Base-by-base conservation (phyloP, 2,888 invertebrate genomes). In the Meganola albula region DNA sequence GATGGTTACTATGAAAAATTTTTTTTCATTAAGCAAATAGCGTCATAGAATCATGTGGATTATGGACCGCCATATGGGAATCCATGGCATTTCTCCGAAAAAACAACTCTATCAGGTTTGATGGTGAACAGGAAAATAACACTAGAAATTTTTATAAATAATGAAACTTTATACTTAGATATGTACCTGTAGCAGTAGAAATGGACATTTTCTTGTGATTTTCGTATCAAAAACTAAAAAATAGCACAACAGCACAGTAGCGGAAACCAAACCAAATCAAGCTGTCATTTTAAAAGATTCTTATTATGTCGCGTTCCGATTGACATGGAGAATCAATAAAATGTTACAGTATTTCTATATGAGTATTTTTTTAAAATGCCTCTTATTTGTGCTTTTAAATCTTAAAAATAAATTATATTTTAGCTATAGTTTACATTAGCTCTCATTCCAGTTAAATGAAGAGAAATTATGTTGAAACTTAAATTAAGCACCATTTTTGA, bases 261-360 rank as follows among this genome's bases (percentile, higher is more conserved):
- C 83, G 83, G 84, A 84, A 83, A 84, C 84, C 83, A 84, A 84
- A 84, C 84, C 82, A 82, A 84, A 80, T 84, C 84, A 84, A 84
- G 84, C 84, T 84, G 83, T 84, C 84, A 84, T 74, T 74, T 65
- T 66, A 65, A 75, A 74, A 79, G 80, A 77, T 75, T 71, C 65
- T 73, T 74, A 53, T 40, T 34, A 42, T 63, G 73, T 73, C 69
- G 60, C 63, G 68, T 65, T 77, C 63, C 53, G 50, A 48, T 41
- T 47, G 31, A 40, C 32, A 34, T 29, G n/a, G n/a, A n/a, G n/a
- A n/a, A n/a, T n/a, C n/a, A n/a, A n/a, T n/a, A n/a, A n/a, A n/a
- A n/a, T n/a, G n/a, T n/a, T n/a, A n/a, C n/a, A n/a, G n/a, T n/a
- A n/a, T n/a, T n/a, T n/a, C n/a, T n/a, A n/a, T n/a, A n/a, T n/a